Evolutionary conservation across 2,888 invertebrate genomes (phyloP), one percentile per base, ranked within the genome.

Genomic region (Xylota sylvarum): DNA sequence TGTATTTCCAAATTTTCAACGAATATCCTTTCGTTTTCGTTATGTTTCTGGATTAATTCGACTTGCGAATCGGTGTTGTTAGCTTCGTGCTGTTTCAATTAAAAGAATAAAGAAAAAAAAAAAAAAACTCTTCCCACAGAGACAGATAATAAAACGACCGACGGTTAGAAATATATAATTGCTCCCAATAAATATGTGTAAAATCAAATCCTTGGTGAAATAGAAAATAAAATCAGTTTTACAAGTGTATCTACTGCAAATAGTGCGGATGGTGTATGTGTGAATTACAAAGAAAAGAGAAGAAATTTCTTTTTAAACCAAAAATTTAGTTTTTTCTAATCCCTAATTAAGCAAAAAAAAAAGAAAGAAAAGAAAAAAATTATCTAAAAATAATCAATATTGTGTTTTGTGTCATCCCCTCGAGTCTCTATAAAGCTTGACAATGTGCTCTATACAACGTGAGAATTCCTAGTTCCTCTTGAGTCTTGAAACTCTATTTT

Each of bases 11-110:
- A 79, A 74, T 50, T 85, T 76, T 85, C 85, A 81, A 82, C 86
- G 86, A 86, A 86, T 82, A 82, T 86, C 86, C 86, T 86, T 86
- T 86, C 86, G 67, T 86, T 82, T 86, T 86, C 86, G 86, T 86
- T 78, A 65, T 86, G 64, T 86, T 86, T 81, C 78, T 62, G 56
- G 82, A 82, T 86, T 86, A 86, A 82, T 86, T 78, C 86, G 56
- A 69, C 77, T 82, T 78, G 82, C 78, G 86, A 86, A 73, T 86
- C 77, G 82, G 86, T 86, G 77, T 73, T 73, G 86, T 82, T 62
- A 27, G 82, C 82, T 82, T 78, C 82, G 69, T 73, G 77, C 64
- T 73, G 55, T 73, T 67, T 43, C 17, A n/a, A 10, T 58, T 19
- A 74, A 52, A 43, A 23, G 23, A 62, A 48, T 50, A 74, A 46